Conservation (phyloP, 2,888 invertebrate species). For the Pimpla rufipes region DNA sequence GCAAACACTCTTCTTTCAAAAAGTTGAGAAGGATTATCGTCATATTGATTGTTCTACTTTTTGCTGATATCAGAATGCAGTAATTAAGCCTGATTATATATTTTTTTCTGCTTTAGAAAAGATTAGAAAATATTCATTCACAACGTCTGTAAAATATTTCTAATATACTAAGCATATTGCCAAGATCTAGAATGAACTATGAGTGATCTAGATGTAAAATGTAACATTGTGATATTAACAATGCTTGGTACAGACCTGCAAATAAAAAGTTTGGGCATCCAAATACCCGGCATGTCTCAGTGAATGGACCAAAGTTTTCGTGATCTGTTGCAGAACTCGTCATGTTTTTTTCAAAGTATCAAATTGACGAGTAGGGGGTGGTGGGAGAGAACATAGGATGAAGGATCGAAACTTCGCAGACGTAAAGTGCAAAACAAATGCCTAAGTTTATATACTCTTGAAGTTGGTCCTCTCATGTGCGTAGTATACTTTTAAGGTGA, state of each 20-base stretch:
- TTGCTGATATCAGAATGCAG: background rate
- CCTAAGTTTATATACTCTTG: conserved; percentile 25
- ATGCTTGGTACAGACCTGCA: no score
- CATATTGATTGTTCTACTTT: background rate
- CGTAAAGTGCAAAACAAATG: background rate
- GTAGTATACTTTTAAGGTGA: background rate
- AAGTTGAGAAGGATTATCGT: background rate
- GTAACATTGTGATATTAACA: no score
- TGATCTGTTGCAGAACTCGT: background rate
- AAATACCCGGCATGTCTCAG: no score
- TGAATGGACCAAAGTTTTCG: no score
- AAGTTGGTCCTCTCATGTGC: background rate
- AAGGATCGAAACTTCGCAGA: background rate
- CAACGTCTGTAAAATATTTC: background rate
- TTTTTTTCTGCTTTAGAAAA: background rate
- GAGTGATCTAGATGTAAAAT: no score
- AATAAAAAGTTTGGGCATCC: background rate
- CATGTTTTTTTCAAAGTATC: background rate
- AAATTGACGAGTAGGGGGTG: background rate
- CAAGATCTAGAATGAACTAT: no score
- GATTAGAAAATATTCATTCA: background rate
- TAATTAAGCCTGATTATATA: background rate
- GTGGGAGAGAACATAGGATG: background rate
- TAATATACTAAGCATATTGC: no score
- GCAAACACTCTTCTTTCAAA: background rate